Evolutionary conservation across 1,140 invertebrate genomes (phyloP).

Genomic region (Hyposmocoma kahamanoa): DNA sequence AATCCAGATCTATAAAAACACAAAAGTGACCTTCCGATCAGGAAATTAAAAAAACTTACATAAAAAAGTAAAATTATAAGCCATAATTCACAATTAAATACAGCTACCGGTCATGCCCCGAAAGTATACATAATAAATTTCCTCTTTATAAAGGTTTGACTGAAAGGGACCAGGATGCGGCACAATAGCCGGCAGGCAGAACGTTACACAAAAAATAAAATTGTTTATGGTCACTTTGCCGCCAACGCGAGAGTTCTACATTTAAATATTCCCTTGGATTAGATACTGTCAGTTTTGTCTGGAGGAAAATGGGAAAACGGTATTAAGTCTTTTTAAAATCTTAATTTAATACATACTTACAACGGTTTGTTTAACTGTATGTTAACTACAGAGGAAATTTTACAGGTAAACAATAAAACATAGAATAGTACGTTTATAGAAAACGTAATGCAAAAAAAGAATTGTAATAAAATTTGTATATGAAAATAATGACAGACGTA

Average conservation of each 20-base stretch:
- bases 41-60: slow-evolving; percentile 32
- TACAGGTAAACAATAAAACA: too few species aligned
- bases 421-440: too few species aligned
- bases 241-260: slow-evolving; percentile 46
- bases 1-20: slow-evolving; percentile 47
- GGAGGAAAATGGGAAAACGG: too few species aligned
- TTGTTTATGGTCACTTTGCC: slow-evolving; percentile 67
- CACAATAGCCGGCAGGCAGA: slow-evolving; percentile 52
- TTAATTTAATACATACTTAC: too few species aligned
- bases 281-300: too few species aligned
- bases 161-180: slow-evolving; percentile 65
- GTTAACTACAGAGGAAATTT: too few species aligned
- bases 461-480: too few species aligned
- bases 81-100: slow-evolving; percentile 71
- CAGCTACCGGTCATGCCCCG: slow-evolving; percentile 68
- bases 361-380: too few species aligned
- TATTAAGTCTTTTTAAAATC: too few species aligned
- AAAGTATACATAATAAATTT: slow-evolving; percentile 70
- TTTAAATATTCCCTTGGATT: too few species aligned
- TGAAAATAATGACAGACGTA: too few species aligned
- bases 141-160: slow-evolving; percentile 64
- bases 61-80: slow-evolving; percentile 45
- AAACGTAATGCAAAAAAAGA: too few species aligned
- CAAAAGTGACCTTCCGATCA: slow-evolving; percentile 59
- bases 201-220: slow-evolving; percentile 43